Base-by-base conservation (phyloP, 1,140 invertebrate species). In the Lycorma delicatula region DNA sequence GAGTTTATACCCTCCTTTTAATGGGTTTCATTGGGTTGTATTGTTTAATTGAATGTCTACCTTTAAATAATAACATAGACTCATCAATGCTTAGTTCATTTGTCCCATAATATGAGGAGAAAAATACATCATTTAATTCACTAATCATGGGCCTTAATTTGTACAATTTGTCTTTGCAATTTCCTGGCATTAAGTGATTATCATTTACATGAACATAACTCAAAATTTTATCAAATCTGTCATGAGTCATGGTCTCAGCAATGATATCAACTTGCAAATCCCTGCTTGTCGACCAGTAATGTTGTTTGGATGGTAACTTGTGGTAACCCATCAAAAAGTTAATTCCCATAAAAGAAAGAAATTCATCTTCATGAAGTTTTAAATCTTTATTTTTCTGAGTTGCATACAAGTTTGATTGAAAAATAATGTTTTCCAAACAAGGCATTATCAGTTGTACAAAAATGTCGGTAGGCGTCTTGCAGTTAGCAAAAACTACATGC, bases 1-100 rank as follows among this genome's bases (percentile, higher is more conserved):
- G 31, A 58, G 13, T 52, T 60, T 60, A 47, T 60, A 60, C 22
- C 59, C 55, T 18, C 54, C n/a, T 20, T 28, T 56, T 56, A 13
- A 34, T 56, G 20, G 46, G 54, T 25, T 56, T 56, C 54, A 49
- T 56, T 28, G 44, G 41, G 16, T 44, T 48, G 23, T 47, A 56
- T 29, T 56, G 54, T 36, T 55, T 55, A 12, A 55, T 16, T n/a
- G 31, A 34, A 34, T n/a, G 9, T n/a, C 31, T 34, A 9, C 31
- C 31, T 34, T 34, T 34, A n/a, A 34, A 34, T 9, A 34, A n/a
- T 9, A 34, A 9, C 9, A 34, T 34, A 9, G 31, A 34, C 31
- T 34, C 31, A 34, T 34, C 31, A 9, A 34, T n/a, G n/a, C 31
- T 34, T n/a, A 34, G 31, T 34, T 34, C 9, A 9, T n/a, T 34